Base-by-base conservation (phyloP, 2,113 vertebrate species). In the Alligator sinensis region DNA sequence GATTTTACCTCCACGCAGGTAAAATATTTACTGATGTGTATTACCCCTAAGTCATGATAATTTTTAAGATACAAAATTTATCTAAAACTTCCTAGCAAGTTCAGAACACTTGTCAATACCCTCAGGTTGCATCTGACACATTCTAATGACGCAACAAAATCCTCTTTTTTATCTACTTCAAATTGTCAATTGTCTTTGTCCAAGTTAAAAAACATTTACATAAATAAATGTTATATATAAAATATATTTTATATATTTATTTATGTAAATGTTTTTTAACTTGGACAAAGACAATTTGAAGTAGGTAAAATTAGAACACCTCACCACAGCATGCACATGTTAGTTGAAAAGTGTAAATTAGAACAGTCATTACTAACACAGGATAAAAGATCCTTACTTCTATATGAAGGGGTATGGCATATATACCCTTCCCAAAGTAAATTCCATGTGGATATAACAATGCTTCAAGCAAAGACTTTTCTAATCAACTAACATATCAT, bases 361-460 rank as follows among this genome's bases (percentile, higher is more conserved):
- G 47, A 47, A 47, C 47, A 47, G 47, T 4, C 86, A 90, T 13
- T 68, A 5, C 4, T 92, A 86, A 84, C 79, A 90, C 16, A 77
- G 79, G 27, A 84, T 74, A 82, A 86, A 86, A 17, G 47, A 59
- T 78, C 72, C 76, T 81, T 66, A 55, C 62, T 90, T 93, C 88
- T 90, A 91, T 27, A 19, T 27, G 86, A 60, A 25, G 13, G 90
- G 54, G 21, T 54, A 27, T 12, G 17, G 72, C 63, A 82, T 58
- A 60, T 72, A 17, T 9, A 22, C 16, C 88, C 24, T 74, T 88
- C 34, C 17, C 19, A 68, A 68, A 19, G 66, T 21, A 30, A 17
- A 30, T 30, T 80, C 70, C 11, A 81, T 28, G 24, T 1, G 5
- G 27, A 54, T 54, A 72, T 90, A 9, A 15, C 84, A 90, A 91